Evolutionary conservation across 2,113 vertebrate genomes (phyloP), one percentile per base, ranked within the genome.

Genomic region (Neotoma lepida): DNA sequence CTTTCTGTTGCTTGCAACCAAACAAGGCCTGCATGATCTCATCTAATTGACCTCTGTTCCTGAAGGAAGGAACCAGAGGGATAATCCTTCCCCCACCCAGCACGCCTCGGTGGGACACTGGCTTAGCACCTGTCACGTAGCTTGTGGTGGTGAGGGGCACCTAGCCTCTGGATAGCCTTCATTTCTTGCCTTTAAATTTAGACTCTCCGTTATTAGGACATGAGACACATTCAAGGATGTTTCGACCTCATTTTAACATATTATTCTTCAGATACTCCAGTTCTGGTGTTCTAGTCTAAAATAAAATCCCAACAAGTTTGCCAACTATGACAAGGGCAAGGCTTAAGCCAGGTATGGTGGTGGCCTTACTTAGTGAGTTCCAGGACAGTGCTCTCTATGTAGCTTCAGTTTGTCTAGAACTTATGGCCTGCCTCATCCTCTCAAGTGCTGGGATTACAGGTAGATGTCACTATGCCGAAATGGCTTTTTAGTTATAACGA

Each of bases 1-100:
- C 54, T 93, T 88, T 95, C 70, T 93, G 64, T 85, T 95, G 85
- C 46, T 81, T 66, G 17, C 61, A 86, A 86, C 51, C 12, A 88
- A 91, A 76, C 4, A 49, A 74, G 10, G n/a, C 30, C 30, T 63
- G 44, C 28, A 30, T 85, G 54, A 8, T 61, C 80, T 41, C 35
- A 46, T 70, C n/a, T 10, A 20, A 46, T 81, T 88, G 51, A 46
- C 51, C 30, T 18, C 26, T 66, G 13, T 33, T 88, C 1, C 18
- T 78, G 18, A 46, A 54, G 76, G 74, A 74, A 88, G 41, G 58
- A 44, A 22, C 39, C 39, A 46, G 73, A 26, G 51, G 28, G 28
- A 9, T 54, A 9, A 14, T 76, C n/a, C 64, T 51, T 33, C 1
- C 15, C 46, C 35, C 35, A 82, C 20, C 14, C 51, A 54, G 35